These are phyloP conservation scores for Clostera curtula DNA, from an alignment of 2,888 invertebrate species.

Conservation along the genomic window DNA sequence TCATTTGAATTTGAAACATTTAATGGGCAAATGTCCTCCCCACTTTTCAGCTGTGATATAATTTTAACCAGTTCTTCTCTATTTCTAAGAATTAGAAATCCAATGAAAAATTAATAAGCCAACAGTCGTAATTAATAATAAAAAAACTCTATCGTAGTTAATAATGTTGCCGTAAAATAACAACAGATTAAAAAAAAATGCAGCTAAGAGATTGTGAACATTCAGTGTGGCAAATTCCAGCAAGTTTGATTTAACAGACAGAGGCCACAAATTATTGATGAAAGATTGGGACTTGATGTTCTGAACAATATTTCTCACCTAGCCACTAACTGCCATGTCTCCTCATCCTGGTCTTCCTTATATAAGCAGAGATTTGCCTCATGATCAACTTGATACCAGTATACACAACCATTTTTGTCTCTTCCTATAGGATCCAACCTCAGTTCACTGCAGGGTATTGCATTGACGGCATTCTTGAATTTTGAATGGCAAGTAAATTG, in stretches of 20 bases:
- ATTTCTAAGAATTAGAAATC: constrained; percentile 70
- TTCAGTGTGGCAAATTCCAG: too few relatives aligned
- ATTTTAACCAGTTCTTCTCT: constrained; percentile 87
- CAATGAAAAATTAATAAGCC: constrained; percentile 4
- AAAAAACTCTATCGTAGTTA: background rate
- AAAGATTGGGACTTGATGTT: background rate
- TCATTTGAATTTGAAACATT: constrained; percentile 49
- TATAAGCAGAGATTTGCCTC: constrained; percentile 93
- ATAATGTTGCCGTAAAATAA: too few relatives aligned
- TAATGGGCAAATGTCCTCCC: constrained; percentile 77
- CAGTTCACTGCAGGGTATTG: constrained; percentile 84
- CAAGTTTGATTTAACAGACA: too few relatives aligned
- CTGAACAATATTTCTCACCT: constrained; percentile 66
- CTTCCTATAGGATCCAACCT: constrained; percentile 92
- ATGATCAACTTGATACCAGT: constrained; percentile 95
- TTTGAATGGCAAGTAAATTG: constrained; percentile 96
- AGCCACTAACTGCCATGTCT: constrained; percentile 95
- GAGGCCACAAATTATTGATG: constrained; percentile 1
- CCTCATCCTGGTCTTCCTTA: constrained; percentile 96
- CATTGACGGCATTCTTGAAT: constrained; percentile 92
- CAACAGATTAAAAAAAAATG: background rate
- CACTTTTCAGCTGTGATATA: constrained; percentile 82
- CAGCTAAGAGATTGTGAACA: constrained; percentile 3
- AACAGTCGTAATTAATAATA: too few relatives aligned
- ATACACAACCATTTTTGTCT: constrained; percentile 92